A percentile compares a stretch with the other conserved stretches of the same genome.
These are phyloP conservation scores for Myotis yumanensis DNA, from an alignment of 2,113 vertebrate genomes.

Conservation along the genomic window DNA sequence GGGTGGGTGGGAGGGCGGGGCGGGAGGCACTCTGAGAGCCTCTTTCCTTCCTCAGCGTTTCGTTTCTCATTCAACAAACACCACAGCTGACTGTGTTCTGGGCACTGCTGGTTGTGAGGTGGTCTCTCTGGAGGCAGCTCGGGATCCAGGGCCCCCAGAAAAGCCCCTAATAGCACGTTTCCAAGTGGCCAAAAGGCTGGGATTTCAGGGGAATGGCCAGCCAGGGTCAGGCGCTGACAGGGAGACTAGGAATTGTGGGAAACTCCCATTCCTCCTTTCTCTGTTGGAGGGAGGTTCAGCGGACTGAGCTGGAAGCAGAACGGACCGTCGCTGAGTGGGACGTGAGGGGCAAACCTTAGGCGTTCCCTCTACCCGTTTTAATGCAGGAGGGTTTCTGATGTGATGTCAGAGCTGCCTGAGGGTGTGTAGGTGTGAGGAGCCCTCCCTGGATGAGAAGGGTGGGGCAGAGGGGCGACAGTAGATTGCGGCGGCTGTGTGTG, in stretches of 20 bases:
- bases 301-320: neutral
- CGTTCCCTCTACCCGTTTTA: fast-evolving
- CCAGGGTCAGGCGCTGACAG: neutral
- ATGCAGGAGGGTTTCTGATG: neutral
- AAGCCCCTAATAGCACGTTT: neutral
- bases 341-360: neutral
- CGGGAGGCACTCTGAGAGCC: neutral
- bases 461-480: neutral
- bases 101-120: neutral
- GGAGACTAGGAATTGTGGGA: neutral
- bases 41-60: neutral
- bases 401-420: neutral
- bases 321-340: fast-evolving
- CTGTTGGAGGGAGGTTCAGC: neutral
- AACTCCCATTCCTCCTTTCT: neutral
- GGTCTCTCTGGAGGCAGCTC: neutral
- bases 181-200: neutral
- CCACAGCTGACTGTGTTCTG: neutral
- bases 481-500: neutral
- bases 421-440: neutral
- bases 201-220: neutral
- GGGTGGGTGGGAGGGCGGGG: too few relatives aligned
- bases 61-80: neutral
- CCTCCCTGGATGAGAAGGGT: neutral
- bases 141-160: neutral